Evolutionary conservation across 1,140 invertebrate genomes (phyloP).

Genomic region (Diplogasteroides magnus): DNA sequence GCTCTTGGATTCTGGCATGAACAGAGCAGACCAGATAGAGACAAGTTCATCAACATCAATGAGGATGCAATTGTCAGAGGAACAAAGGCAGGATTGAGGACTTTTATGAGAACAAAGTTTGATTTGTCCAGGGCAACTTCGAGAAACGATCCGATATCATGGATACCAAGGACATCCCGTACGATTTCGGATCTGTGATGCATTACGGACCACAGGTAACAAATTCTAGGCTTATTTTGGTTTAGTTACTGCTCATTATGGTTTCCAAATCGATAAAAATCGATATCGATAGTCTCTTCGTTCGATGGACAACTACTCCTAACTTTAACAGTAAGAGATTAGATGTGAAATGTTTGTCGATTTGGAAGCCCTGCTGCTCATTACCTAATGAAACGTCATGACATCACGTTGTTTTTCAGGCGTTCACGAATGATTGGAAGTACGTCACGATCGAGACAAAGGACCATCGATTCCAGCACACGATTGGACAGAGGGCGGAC

Average conservation of each 20-base stretch:
- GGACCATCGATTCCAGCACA: constrained; percentile 36
- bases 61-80: constrained; percentile 25
- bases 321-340: too few species aligned
- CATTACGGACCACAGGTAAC: constrained; percentile 34
- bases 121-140: constrained; percentile 28
- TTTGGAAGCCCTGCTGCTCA: too few species aligned
- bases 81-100: constrained; percentile 16
- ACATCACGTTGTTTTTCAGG: too few species aligned
- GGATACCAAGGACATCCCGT: constrained; percentile 29
- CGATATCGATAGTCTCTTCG: too few species aligned
- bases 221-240: not conserved
- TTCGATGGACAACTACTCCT: too few species aligned
- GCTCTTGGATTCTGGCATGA: constrained; percentile 36
- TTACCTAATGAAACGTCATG: too few species aligned
- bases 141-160: constrained; percentile 27
- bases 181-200: constrained; percentile 33
- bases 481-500: constrained; percentile 34
- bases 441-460: constrained; percentile 37
- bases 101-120: not conserved
- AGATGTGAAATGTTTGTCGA: too few species aligned
- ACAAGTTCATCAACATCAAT: constrained; percentile 37
- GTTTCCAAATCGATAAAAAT: constrained; percentile 8
- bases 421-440: constrained; percentile 35
- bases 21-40: constrained; percentile 33
- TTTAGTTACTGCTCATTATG: not conserved